Percentiles rank a stretch among this genome's conserved stretches.
Evolutionary conservation across 2,797 vertebrate species (phyloP).

Genomic region (Anguilla marmorata): DNA sequence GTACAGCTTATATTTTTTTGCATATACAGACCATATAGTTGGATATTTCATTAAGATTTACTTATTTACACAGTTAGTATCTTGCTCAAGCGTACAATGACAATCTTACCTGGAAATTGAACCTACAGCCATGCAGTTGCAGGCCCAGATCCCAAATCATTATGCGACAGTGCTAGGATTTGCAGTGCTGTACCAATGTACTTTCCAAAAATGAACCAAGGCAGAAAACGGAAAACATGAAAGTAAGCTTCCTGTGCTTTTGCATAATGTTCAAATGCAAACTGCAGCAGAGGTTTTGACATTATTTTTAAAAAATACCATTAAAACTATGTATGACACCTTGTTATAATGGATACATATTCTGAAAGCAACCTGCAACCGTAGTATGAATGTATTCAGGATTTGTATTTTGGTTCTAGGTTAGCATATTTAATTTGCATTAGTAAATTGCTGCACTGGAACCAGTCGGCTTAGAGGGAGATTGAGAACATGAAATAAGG

Average conservation of each 20-base stretch:
- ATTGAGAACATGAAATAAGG: background rate
- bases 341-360: background rate
- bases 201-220: background rate
- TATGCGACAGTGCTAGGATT: background rate
- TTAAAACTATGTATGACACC: background rate
- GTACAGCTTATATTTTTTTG: background rate
- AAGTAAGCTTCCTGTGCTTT: background rate
- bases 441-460: background rate
- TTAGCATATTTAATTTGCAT: background rate
- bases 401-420: background rate
- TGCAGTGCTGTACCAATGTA: background rate
- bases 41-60: background rate
- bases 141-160: background rate
- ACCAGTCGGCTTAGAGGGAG: background rate
- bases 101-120: background rate
- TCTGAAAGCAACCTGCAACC: background rate
- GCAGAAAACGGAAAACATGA: background rate
- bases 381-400: background rate
- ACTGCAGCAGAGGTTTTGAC: background rate
- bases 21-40: background rate
- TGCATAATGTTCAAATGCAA: conserved; percentile 1
- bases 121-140: background rate
- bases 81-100: background rate
- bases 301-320: background rate
- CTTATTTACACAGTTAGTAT: too few relatives aligned